Evolutionary conservation across 2,797 vertebrate species (phyloP), one percentile per base, ranked within the genome.

Genomic region (Lates japonicus): DNA sequence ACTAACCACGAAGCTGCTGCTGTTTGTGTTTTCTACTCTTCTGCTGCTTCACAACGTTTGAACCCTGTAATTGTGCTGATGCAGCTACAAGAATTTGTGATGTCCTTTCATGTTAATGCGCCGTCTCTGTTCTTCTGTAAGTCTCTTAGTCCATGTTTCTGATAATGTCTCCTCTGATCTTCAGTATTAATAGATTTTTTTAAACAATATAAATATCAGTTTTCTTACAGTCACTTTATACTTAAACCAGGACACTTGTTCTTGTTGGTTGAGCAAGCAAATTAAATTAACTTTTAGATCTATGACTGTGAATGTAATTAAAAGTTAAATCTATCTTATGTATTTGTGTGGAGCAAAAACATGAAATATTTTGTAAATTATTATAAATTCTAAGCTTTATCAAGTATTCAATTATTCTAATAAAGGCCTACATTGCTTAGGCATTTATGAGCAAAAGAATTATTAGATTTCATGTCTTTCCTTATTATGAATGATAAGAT

Each of bases 321-420:
- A 90, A 82, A 78, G 49, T 70, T 46, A 83, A 73, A 89, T 89
- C 77, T 92, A 89, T 92, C 62, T 67, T 57, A 69, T 86, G 83
- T 87, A 86, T 81, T 80, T 84, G 85, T 93, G 87, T 84, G 61
- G 63, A 80, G 76, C 86, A 63, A 57, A 83, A 84, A 84, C 7
- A 82, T 83, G 54, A 89, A 87, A 84, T 94, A 94, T 96, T 95
- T 95, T 95, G 87, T 95, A 93, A 92, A 83, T 81, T 78, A 91
- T 84, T 79, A 90, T 80, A 86, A 86, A 91, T 78, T n/a, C 11
- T 85, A 82, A 83, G 49, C 71, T 90, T 90, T 93, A 88, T 92
- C 60, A 74, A 83, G 62, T 90, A 94, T 91, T 87, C 1, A 86
- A 63, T 69, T 90, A 92, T 93, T 94, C 77, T 90, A 95, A 93